phyloP scores from a whole-genome alignment of 2,113 vertebrate genomes.

The Tachysurus vachellii region DNA sequence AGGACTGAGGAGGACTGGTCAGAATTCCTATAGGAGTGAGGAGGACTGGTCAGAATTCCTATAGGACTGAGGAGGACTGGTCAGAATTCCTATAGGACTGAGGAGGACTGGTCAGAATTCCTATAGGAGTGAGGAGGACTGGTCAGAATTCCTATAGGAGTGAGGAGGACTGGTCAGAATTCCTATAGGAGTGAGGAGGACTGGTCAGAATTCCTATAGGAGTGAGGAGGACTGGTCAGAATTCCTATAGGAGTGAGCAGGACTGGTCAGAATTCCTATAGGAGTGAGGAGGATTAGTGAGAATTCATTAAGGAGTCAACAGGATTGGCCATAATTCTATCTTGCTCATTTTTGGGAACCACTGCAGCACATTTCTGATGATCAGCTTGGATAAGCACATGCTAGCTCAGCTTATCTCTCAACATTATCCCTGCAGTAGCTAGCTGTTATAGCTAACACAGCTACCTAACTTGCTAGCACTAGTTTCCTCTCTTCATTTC shows the following conservation, averaged over 20 bases:
- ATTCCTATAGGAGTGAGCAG: not conserved
- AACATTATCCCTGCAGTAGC: not conserved
- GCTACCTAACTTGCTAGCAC: not conserved
- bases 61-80: not conserved
- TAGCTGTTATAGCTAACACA: not conserved
- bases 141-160: not conserved
- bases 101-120: not conserved
- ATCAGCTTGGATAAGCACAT: not conserved
- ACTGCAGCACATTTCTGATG: not conserved
- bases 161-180: not conserved
- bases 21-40: too few relatives aligned
- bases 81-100: not conserved
- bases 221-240: not conserved
- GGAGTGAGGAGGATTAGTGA: not conserved
- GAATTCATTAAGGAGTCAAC: not conserved
- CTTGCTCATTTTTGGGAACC: not conserved
- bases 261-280: not conserved
- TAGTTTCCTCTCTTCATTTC: not conserved
- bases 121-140: not conserved
- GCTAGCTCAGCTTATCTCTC: not conserved
- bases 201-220: not conserved
- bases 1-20: not conserved
- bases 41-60: not conserved
- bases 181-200: not conserved
- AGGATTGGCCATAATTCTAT: not conserved